phyloP scores from a whole-genome alignment of 2,797 vertebrate genomes.

The Phalanger gymnotis region DNA sequence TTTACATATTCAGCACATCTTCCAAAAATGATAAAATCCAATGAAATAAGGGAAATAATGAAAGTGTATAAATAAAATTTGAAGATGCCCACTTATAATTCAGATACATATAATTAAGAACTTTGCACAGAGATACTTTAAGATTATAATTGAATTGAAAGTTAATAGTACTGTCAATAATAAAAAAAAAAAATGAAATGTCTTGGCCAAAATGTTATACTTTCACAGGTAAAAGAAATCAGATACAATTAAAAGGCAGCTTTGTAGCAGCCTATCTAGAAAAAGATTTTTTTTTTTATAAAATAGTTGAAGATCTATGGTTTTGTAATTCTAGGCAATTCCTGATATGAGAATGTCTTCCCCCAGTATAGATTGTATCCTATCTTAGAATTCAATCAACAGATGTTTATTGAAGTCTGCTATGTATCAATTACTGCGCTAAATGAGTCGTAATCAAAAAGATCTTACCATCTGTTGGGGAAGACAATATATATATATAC shows the following conservation, averaged over 20 bases:
- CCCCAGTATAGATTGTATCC: no score
- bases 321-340: no score
- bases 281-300: no score
- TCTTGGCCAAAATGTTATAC: not conserved
- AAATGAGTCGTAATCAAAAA: no score
- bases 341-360: no score
- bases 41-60: not conserved
- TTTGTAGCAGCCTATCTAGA: not conserved
- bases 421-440: no score
- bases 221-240: not conserved
- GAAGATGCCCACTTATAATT: not conserved
- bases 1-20: not conserved
- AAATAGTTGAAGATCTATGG: no score
- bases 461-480: no score
- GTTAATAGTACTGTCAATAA: not conserved
- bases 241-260: not conserved
- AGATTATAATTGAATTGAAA: not conserved
- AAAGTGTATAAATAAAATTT: not conserved
- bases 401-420: no score
- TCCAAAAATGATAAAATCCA: not conserved
- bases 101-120: not conserved
- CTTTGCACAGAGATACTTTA: not conserved
- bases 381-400: no score
- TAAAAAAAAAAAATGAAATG: not conserved
- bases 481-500: no score